Evolutionary conservation across 2,797 vertebrate genomes (phyloP), one percentile per base, ranked within the genome.

Genomic region (Macropodus opercularis): DNA sequence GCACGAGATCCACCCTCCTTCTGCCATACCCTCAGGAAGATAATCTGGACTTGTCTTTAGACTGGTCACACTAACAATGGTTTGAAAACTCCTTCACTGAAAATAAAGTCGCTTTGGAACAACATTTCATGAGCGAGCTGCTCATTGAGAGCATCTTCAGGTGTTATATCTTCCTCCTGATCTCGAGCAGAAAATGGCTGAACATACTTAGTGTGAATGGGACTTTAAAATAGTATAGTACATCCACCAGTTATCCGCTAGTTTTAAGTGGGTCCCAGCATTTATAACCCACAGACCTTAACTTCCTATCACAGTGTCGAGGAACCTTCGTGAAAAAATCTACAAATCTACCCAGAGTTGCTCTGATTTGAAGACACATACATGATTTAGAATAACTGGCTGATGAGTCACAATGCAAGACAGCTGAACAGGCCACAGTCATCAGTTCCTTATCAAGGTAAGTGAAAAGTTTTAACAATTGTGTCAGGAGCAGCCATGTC

Each of bases 381-480:
- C 53, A 60, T 75, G 79, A 69, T 79, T 80, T 77, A 79, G 44
- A 68, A 63, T 75, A 75, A 74, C 72, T 74, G 72, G 60, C 52
- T 46, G 31, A 72, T 36, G 31, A 68, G 56, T 52, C 48, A 55
- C 40, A 38, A 17, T 35, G 41, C 31, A 21, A 50, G 70, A 60
- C 31, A 61, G 70, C 50, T 31, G 42, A 76, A 74, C 53, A 63
- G 63, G 55, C 46, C 44, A 22, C 38, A 47, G 66, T 69, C 66
- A 74, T 78, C 67, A 80, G 60, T 19, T 69, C 40, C 49, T 69
- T 65, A 65, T 65, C 32, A 21, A 56, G 53, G 72, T 76, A 61
- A 77, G 68, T 69, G 57, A 73, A 60, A 48, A 48, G 36, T 74
- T 77, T 78, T 39, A 77, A 68, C 50, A 51, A 44, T 52, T 68